Conservation (phyloP, 2,113 vertebrate species). For the Todiramphus saurophagus region DNA sequence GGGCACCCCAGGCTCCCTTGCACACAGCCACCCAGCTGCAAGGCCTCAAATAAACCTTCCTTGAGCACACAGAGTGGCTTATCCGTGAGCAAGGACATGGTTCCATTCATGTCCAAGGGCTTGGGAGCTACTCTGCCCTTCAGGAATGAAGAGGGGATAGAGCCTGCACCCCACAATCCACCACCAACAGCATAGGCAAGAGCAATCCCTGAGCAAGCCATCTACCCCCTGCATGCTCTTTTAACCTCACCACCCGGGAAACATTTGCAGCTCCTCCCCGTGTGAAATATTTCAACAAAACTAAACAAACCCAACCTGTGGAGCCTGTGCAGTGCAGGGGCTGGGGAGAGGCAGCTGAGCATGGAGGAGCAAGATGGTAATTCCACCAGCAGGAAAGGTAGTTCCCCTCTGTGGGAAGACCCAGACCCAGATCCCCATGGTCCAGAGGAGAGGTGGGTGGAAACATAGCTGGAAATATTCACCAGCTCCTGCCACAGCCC, state of each 20-base stretch:
- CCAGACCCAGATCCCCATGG: neutral
- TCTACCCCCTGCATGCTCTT: neutral
- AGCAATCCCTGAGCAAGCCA: neutral
- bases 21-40: neutral
- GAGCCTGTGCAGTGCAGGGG: neutral
- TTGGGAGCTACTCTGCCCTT: neutral
- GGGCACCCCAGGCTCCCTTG: neutral
- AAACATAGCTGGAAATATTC: conserved; percentile 10
- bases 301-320: neutral
- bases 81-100: neutral
- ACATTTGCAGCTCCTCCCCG: neutral
- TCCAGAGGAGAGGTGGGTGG: neutral
- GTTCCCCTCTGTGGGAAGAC: neutral
- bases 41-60: neutral
- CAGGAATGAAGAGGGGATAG: neutral
- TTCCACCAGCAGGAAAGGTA: neutral
- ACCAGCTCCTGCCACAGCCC: neutral
- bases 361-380: neutral
- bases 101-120: neutral
- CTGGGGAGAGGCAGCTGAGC: neutral
- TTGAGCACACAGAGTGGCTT: neutral
- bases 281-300: neutral
- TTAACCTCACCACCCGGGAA: neutral
- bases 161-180: neutral
- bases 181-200: rapidly evolving